Base-by-base conservation (phyloP, 2,888 invertebrate species). In the Mamestra brassicae region DNA sequence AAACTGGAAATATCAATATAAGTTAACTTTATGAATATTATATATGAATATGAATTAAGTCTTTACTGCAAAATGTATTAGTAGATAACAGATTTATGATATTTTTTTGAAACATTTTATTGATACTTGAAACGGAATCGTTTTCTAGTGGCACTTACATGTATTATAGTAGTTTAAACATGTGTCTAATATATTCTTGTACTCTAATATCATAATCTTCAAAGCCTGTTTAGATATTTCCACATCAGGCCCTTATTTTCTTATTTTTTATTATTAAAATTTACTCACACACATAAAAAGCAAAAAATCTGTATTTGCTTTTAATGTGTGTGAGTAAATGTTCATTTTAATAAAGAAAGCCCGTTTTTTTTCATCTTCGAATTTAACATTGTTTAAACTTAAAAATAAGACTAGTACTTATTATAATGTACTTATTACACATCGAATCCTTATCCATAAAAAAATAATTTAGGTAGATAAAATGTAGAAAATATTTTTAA, bases 181-280 rank as follows among this genome's bases (percentile, higher is more conserved):
- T 52, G 36, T 36, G 42, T 60, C 71, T 36, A 54, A 72, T 80
- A 72, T 80, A 80, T 75, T 58, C 45, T 60, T 79, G 36, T 71
- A 72, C 13, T 15, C 17, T 2, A n/a, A 13, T 57, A 26, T 79
- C 17, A 15, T 3, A 52, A n/a, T n/a, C 36, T 10, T 45, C 17
- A 26, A 45, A 52, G 4, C 17, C 79, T 71, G 11, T 36, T 71
- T 17, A 60, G 13, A 52, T 60, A 47, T 75, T 38, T 54, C 4
- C 13, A 60, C 36, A 34, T 11, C 26, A 54, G 34, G 45, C 2
- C 4, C 10, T 47, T 45, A 60, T 52, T 26, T 26, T 1, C 26
- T 26, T 26, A 26, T 26, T 26, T 26, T 26, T 26, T 26, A 26
- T 26, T 1, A 26, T 26, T 26, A 26, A 26, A 26, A 26, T 1